Conservation (phyloP, 1,140 invertebrate genomes). For the Carcinoscorpius rotundicauda region DNA sequence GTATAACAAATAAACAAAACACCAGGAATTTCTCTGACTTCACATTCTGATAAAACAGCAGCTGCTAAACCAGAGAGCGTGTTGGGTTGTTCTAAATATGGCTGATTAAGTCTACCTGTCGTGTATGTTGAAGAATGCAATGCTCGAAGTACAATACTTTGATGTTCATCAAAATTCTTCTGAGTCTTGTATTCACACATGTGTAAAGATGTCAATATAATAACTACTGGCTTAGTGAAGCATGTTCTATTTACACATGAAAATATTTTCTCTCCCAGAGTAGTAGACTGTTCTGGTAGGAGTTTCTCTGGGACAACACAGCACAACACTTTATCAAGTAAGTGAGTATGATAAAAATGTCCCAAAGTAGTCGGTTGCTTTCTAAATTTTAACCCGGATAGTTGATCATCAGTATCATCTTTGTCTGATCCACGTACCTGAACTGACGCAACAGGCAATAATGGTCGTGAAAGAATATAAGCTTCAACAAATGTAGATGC, state of each 20-base stretch:
- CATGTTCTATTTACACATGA: background rate
- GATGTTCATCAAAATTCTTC: background rate
- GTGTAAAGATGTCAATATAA: background rate
- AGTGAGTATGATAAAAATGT: background rate
- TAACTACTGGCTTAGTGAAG: background rate
- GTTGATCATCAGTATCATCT: background rate
- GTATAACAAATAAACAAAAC: background rate
- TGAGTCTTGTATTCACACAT: background rate
- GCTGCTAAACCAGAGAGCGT: background rate
- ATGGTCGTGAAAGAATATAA: background rate
- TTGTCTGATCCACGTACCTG: background rate
- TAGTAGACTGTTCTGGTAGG: background rate
- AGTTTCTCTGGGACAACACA: background rate
- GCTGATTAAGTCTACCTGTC: background rate
- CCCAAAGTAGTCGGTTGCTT: background rate
- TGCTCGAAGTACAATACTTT: background rate
- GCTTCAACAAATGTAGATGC: background rate
- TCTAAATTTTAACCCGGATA: background rate
- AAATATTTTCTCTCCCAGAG: background rate
- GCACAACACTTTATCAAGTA: background rate
- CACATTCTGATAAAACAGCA: slow-evolving; percentile 1
- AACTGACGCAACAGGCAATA: background rate
- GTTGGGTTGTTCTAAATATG: background rate
- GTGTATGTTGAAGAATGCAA: background rate
- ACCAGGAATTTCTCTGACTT: background rate